These are phyloP conservation scores for Denticeps clupeoides DNA, from an alignment of 2,797 vertebrate genomes.

Conservation along the genomic window DNA sequence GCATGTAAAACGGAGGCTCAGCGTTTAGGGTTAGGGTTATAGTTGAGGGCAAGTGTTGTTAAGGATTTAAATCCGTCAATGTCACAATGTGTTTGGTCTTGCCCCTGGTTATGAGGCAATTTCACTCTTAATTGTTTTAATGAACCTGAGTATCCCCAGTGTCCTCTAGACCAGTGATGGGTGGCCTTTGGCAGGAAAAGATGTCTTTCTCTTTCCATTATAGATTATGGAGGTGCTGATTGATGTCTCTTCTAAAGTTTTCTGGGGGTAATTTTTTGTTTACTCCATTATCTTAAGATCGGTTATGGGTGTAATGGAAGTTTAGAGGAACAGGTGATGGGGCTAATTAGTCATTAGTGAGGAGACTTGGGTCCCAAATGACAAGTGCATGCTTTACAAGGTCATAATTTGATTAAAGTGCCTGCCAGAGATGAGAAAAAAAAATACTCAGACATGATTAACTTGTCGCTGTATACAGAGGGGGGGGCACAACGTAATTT, in stretches of 20 bases:
- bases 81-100: no score
- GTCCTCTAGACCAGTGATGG: slow-evolving; percentile 48
- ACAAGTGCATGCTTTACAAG: slow-evolving; percentile 69
- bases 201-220: slow-evolving; percentile 33
- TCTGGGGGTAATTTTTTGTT: slow-evolving; percentile 26
- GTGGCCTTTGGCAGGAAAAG: slow-evolving; percentile 26
- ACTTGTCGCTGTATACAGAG: slow-evolving; percentile 36
- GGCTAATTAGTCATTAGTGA: slow-evolving; percentile 72
- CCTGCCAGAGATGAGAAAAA: slow-evolving; percentile 55
- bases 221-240: slow-evolving; percentile 45
- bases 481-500: slow-evolving; percentile 37
- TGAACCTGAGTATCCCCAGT: slow-evolving; percentile 56
- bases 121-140: slow-evolving; percentile 55
- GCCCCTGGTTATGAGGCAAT: slow-evolving; percentile 33
- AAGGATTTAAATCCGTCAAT: no score
- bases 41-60: no score
- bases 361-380: slow-evolving; percentile 63
- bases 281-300: slow-evolving; percentile 60
- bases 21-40: no score
- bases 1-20: no score
- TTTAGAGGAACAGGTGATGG: slow-evolving; percentile 62
- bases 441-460: slow-evolving; percentile 56
- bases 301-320: slow-evolving; percentile 59
- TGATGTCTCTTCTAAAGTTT: slow-evolving; percentile 38
- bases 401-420: slow-evolving; percentile 74